These are phyloP conservation scores for Diogma glabrata DNA, from an alignment of 2,888 invertebrate species.

Conservation along the genomic window DNA sequence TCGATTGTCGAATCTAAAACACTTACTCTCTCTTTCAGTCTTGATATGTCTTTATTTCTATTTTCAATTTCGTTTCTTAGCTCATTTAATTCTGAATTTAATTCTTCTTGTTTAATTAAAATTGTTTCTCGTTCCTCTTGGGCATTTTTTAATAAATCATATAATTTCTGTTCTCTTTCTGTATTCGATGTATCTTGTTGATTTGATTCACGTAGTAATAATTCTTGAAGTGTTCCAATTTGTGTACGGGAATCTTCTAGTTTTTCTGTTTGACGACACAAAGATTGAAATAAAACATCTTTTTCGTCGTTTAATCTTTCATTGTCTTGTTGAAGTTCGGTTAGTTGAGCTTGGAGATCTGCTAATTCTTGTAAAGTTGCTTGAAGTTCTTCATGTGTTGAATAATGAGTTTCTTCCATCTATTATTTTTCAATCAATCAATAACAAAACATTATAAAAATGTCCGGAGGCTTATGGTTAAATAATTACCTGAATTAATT, in stretches of 20 bases:
- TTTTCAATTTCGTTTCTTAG: conserved; percentile 47
- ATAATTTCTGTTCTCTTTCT: conserved; percentile 67
- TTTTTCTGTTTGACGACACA: conserved; percentile 86
- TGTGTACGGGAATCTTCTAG: conserved; percentile 72
- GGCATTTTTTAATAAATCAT: conserved; percentile 71
- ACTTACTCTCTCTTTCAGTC: conserved; percentile 55
- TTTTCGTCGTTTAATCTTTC: conserved; percentile 81
- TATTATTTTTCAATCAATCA: conserved; percentile 15
- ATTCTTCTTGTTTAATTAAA: conserved; percentile 64
- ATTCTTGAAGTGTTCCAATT: conserved; percentile 73
- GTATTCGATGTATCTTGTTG: conserved; percentile 55
- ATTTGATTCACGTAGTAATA: conserved; percentile 59
- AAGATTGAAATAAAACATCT: conserved; percentile 74
- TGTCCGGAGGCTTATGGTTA: conserved; percentile 3
- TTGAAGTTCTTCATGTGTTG: conserved; percentile 84
- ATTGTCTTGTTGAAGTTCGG: conserved; percentile 78
- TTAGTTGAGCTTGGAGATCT: conserved; percentile 76
- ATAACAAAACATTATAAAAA: too few species aligned
- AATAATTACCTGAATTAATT: conserved; percentile 65
- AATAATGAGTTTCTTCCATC: conserved; percentile 43
- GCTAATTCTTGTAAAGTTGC: conserved; percentile 88
- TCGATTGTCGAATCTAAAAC: conserved; percentile 63
- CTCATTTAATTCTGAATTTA: conserved; percentile 57
- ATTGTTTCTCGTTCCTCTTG: conserved; percentile 69
- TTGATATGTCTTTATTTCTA: conserved; percentile 50